Base-by-base conservation (phyloP, 2,797 vertebrate genomes). In the Siniperca obscura region DNA sequence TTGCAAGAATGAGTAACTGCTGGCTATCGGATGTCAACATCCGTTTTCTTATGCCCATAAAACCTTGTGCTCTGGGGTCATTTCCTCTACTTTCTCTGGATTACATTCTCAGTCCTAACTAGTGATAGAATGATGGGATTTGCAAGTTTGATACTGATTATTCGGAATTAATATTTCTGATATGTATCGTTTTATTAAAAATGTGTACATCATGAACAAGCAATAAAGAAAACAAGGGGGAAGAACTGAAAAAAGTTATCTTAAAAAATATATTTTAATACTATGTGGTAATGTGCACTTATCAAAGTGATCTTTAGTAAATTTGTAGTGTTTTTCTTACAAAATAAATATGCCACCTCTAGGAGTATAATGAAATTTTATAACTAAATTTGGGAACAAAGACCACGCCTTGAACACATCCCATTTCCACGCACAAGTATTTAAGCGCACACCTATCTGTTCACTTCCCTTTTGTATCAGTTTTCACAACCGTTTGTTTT, bases 11-110 rank as follows among this genome's bases (percentile, higher is more conserved):
- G 30, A 81, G 36, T 66, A 68, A 71, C 14, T 13, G 74, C 66
- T 50, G 34, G 67, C 65, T 71, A 68, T 70, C 64, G n/a, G n/a
- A 74, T 38, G 64, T 76, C 19, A 17, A 50, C 53, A 74, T 83
- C 46, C 0, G 30, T 74, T 68, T 38, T 81, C 52, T 61, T 25
- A 40, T 9, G 5, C 9, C 30, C 25, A 34, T 60, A 30, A 68
- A 74, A 27, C 44, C 13, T 11, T 2, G 9, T 55, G 70, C n/a
- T 59, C 42, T 48, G 21, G 46, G 61, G 61, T 81, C 16, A 65
- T 65, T 75, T 62, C 50, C 67, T 65, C 9, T n/a, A 38, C 17
- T 65, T 36, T 36, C 69, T 73, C 27, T 57, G 42, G 69, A 42
- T 53, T 56, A 66, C 52, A 21, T 16, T 64, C 14, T 70, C 16